Evolutionary conservation across 92 coral and sea anemone genomes (phyloP), one percentile per base, ranked within the genome.

Genomic region (Montipora capitata): DNA sequence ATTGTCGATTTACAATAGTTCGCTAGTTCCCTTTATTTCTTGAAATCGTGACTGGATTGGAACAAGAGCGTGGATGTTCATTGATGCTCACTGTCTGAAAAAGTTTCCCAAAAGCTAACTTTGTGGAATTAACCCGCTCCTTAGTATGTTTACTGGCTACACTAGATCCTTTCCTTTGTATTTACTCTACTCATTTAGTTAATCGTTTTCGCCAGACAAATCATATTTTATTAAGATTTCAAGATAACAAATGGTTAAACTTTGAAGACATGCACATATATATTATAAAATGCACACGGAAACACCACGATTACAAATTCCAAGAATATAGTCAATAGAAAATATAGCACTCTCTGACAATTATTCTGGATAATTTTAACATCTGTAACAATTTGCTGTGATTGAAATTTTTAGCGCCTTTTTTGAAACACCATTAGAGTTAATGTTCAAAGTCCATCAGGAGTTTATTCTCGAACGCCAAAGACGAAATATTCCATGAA

Each of bases 191-290:
- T 45, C 20, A 40, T 68, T 68, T 12, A 42, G n/a, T 42, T 61
- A 15, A 63, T 78, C 38, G n/a, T 67, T 35, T 48, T 49, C 61
- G 39, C 54, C n/a, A 16, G 68, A 16, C 76, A 81, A 81, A 81
- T 81, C 85, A 14, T 51, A 64, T 81, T 68, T 81, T n/a, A 81
- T 52, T 39, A 38, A 81, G 85, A 81, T 81, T 68, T 81, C 14
- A 68, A 52, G 77, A 68, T 68, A 68, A 81, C n/a, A 73, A 7
- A 65, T 20, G 66, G 11, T 17, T 49, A 13, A 41, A 42, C 27
- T 9, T 45, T 45, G 7, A 15, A 61, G 20, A 15, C 20, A 13
- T 58, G n/a, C 4, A 11, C 64, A 58, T 5, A 10, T 48, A 5
- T 48, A 10, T 10, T 10, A 48, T 48, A 48, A 48, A 5, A 5